Conservation (phyloP, 2,113 vertebrate genomes). For the Sitta europaea region DNA sequence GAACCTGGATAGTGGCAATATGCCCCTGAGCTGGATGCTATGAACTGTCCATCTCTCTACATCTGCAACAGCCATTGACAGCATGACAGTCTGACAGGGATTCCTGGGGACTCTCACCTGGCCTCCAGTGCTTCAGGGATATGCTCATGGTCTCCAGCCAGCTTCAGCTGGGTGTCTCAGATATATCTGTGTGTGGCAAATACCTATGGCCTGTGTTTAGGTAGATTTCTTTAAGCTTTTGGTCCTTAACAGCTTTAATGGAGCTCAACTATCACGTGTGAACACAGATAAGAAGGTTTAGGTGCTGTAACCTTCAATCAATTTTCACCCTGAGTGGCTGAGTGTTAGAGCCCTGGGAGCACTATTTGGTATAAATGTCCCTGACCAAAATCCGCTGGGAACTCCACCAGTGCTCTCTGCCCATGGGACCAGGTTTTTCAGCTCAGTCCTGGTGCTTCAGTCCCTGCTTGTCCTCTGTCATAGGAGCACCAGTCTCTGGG, state of each 20-base stretch:
- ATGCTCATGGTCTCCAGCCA: not conserved
- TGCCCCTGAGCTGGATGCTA: not conserved
- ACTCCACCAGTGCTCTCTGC: not conserved
- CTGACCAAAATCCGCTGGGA: accelerated
- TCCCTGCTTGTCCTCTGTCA: accelerated
- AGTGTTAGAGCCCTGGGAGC: not conserved
- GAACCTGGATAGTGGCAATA: not conserved
- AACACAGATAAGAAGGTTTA: not conserved
- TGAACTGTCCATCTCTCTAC: not conserved
- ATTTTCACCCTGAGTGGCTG: not conserved
- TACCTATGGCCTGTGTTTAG: not conserved
- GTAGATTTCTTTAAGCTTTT: not conserved
- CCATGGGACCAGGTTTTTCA: not conserved
- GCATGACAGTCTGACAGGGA: not conserved
- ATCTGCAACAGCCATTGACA: not conserved
- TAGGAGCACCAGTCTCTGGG: not conserved
- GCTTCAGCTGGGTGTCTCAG: not conserved
- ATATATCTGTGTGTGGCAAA: not conserved
- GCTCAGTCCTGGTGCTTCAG: not conserved
- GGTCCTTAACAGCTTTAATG: not conserved
- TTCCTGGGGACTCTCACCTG: not conserved
- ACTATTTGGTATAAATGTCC: not conserved
- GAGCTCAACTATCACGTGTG: not conserved
- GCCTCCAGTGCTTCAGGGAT: not conserved
- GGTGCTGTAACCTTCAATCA: not conserved